phyloP scores from a whole-genome alignment of 2,113 vertebrate species.

The Heterotis niloticus region DNA sequence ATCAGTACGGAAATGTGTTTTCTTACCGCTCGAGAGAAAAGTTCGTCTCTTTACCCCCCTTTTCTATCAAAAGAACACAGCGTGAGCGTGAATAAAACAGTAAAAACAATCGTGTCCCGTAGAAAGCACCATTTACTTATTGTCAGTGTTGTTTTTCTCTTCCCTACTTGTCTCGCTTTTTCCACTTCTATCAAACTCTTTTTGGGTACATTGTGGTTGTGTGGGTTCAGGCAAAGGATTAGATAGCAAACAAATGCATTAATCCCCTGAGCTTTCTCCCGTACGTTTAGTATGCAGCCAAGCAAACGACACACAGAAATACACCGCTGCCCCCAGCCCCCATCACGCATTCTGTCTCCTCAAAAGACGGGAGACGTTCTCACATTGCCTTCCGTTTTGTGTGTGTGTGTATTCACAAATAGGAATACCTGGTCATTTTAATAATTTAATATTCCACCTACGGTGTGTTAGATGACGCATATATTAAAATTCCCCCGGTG shows the following conservation, averaged over 20 bases:
- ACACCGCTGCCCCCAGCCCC: slow-evolving; percentile 7
- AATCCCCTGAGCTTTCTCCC: slow-evolving; percentile 37
- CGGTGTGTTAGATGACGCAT: slow-evolving; percentile 1
- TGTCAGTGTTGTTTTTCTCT: slow-evolving; percentile 31
- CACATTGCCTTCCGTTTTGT: slow-evolving; percentile 26
- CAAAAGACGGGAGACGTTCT: slow-evolving; percentile 7
- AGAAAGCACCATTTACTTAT: slow-evolving; percentile 28
- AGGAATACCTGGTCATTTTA: slow-evolving; percentile 33
- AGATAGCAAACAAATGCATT: slow-evolving; percentile 42
- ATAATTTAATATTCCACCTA: slow-evolving; percentile 31
- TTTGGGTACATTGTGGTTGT: slow-evolving; percentile 37
- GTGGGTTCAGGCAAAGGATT: slow-evolving; percentile 39
- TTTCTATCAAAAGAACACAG: slow-evolving; percentile 29
- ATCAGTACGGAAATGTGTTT: slow-evolving; percentile 35
- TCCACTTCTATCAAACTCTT: slow-evolving; percentile 22
- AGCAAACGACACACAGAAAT: slow-evolving; percentile 23
- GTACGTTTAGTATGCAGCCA: slow-evolving; percentile 37
- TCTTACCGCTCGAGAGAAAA: slow-evolving; percentile 31
- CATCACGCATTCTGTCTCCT: not conserved
- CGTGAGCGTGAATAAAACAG: slow-evolving; percentile 33
- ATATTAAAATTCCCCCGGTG: not conserved
- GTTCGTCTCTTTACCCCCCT: slow-evolving; percentile 27
- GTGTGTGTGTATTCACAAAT: slow-evolving; percentile 34
- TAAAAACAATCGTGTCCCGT: slow-evolving; percentile 34
- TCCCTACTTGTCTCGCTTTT: not conserved